A percentile compares a stretch with the other conserved stretches of the same genome.
Evolutionary conservation across 2,113 vertebrate genomes (phyloP).

Genomic region (Podiceps cristatus): DNA sequence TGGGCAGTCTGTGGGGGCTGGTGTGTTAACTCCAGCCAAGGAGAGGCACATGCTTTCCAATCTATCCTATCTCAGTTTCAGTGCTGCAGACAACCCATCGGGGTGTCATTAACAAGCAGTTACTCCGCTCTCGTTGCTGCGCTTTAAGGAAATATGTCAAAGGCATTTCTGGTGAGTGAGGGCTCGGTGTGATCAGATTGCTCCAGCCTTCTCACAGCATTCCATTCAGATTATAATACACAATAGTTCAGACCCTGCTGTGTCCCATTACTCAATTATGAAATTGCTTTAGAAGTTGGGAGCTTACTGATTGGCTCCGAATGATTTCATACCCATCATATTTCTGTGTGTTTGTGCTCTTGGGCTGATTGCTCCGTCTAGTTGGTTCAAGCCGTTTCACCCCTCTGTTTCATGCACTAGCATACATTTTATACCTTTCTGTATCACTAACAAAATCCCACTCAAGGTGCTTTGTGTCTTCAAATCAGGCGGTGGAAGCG

Average conservation of each 20-base stretch:
- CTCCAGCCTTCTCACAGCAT: conserved; percentile 70
- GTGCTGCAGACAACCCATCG: conserved; percentile 56
- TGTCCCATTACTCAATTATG: conserved; percentile 76
- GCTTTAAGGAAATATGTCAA: conserved; percentile 62
- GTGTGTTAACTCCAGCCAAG: conserved; percentile 68
- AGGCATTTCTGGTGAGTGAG: conserved; percentile 65
- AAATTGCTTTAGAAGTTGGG: conserved; percentile 73
- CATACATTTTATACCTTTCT: not conserved
- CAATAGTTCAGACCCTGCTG: conserved; percentile 75
- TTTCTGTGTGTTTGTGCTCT: conserved; percentile 65
- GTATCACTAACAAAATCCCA: not conserved
- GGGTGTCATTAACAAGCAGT: conserved; percentile 68
- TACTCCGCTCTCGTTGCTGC: not conserved
- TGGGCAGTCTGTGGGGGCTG: conserved; percentile 67
- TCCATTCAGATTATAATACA: conserved; percentile 76
- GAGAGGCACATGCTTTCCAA: conserved; percentile 63
- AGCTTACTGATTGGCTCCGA: conserved; percentile 69
- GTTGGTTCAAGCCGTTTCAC: conserved; percentile 63
- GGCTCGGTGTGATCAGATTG: conserved; percentile 63
- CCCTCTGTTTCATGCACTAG: not conserved
- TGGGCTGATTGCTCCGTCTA: conserved; percentile 65
- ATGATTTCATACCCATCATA: conserved; percentile 74
- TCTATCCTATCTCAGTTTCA: conserved; percentile 63
- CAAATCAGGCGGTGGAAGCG: not conserved
- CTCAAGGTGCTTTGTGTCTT: not conserved